phyloP scores from a whole-genome alignment of 2,888 invertebrate genomes.

The Eurois occulta region DNA sequence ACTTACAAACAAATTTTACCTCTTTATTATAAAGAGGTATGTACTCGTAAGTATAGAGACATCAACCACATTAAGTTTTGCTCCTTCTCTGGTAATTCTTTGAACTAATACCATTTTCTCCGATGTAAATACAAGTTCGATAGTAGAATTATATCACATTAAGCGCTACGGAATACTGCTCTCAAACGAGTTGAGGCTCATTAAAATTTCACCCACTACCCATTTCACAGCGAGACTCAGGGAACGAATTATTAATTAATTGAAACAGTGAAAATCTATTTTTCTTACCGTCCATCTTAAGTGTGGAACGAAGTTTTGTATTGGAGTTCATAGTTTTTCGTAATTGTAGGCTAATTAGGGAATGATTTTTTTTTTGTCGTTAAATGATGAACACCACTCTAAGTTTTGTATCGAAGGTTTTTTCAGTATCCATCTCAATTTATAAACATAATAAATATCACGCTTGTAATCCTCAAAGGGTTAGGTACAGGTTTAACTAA shows the following conservation, averaged over 20 bases:
- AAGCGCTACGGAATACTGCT: constrained; percentile 63
- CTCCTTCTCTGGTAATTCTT: neutral
- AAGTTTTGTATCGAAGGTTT: neutral
- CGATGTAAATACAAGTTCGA: constrained; percentile 34
- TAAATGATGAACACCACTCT: neutral
- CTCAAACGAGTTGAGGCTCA: constrained; percentile 71
- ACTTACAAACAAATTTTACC: too few species aligned
- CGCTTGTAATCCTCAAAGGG: neutral
- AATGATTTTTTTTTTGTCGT: neutral
- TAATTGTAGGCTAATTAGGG: constrained; percentile 9
- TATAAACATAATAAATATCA: neutral
- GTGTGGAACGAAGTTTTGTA: constrained; percentile 56
- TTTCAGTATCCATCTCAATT: neutral
- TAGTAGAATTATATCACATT: constrained; percentile 56
- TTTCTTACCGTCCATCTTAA: constrained; percentile 71
- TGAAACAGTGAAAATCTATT: constrained; percentile 75
- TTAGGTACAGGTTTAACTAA: neutral
- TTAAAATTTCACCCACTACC: constrained; percentile 78
- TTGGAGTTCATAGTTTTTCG: constrained; percentile 34
- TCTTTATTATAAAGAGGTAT: too few species aligned
- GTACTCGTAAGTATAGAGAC: too few species aligned
- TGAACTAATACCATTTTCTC: constrained; percentile 30
- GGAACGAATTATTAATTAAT: constrained; percentile 81
- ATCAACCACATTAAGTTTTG: neutral
- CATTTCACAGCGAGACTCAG: constrained; percentile 72